Conservation (phyloP, 2,888 invertebrate species). For the Subacronicta megacephala region DNA sequence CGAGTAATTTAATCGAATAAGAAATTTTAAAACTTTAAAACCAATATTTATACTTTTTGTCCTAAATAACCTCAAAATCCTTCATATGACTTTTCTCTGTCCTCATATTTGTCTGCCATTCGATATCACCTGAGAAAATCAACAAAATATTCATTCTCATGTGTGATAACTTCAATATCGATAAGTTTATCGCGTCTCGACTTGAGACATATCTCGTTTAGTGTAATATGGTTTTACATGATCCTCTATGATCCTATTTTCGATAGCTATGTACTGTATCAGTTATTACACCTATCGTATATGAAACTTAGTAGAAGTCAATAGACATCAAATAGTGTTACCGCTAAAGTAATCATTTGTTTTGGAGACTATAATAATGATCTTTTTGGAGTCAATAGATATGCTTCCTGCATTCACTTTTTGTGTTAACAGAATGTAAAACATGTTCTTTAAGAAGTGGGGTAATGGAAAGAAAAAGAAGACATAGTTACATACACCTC, state of each 20-base stretch:
- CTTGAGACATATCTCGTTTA: slow-evolving; percentile 11
- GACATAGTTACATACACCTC: too few species aligned
- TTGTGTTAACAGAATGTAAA: too few species aligned
- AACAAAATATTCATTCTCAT: slow-evolving; percentile 16
- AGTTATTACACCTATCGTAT: slow-evolving; percentile 22
- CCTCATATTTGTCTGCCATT: slow-evolving; percentile 5
- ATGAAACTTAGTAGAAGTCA: slow-evolving; percentile 10
- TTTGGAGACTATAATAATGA: too few species aligned
- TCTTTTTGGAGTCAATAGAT: too few species aligned
- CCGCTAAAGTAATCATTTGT: too few species aligned
- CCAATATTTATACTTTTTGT: neutral
- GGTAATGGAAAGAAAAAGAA: too few species aligned
- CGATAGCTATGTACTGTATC: slow-evolving; percentile 30
- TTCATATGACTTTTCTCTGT: slow-evolving; percentile 6
- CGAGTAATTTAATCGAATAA: too few species aligned
- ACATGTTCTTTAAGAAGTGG: too few species aligned
- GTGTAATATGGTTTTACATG: slow-evolving; percentile 28
- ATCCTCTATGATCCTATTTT: slow-evolving; percentile 26
- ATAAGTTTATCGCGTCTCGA: slow-evolving; percentile 18
- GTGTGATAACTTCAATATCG: slow-evolving; percentile 11
- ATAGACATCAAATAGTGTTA: too few species aligned
- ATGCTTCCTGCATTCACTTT: too few species aligned
- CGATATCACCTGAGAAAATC: slow-evolving; percentile 30
- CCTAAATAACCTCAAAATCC: slow-evolving; percentile 5
- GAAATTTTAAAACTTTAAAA: too few species aligned